phyloP scores from a whole-genome alignment of 1,140 invertebrate species.

The Drosophila murphyi region DNA sequence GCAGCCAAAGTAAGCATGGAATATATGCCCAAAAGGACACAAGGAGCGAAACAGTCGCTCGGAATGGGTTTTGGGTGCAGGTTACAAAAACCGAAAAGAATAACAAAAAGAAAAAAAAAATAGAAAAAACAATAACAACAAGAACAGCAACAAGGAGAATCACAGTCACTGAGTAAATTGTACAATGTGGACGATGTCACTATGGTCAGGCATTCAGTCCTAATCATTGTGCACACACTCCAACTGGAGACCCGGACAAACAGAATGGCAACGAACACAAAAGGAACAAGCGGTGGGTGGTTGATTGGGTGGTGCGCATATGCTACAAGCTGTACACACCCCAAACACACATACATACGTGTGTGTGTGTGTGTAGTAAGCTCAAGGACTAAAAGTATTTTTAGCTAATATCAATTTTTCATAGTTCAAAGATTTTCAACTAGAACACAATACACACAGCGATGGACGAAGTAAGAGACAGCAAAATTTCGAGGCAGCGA shows the following conservation, averaged over 20 bases:
- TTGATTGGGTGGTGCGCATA: conserved; percentile 37
- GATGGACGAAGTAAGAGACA: background rate
- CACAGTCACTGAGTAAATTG: conserved; percentile 66
- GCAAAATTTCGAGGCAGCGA: background rate
- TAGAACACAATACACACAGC: conserved; percentile 40
- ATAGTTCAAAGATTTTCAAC: conserved; percentile 80
- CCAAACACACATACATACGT: background rate
- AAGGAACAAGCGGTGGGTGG: background rate
- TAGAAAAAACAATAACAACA: conserved; percentile 16
- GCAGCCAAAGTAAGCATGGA: conserved; percentile 76
- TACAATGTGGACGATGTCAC: conserved; percentile 75
- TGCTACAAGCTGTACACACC: conserved; percentile 33
- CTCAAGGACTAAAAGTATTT: conserved; percentile 80
- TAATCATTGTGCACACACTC: conserved; percentile 82
- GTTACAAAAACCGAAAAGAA: background rate
- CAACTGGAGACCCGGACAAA: conserved; percentile 48
- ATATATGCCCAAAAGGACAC: conserved; percentile 54
- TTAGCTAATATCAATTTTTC: conserved; percentile 83
- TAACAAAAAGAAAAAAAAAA: conserved; percentile 9
- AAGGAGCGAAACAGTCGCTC: conserved; percentile 34
- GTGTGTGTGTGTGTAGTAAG: conserved; percentile 25
- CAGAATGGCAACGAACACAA: conserved; percentile 53
- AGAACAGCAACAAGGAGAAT: conserved; percentile 37
- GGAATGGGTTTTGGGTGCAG: background rate
- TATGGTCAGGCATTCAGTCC: conserved; percentile 56